phyloP scores from a whole-genome alignment of 2,113 vertebrate genomes.

The Mellivora capensis region DNA sequence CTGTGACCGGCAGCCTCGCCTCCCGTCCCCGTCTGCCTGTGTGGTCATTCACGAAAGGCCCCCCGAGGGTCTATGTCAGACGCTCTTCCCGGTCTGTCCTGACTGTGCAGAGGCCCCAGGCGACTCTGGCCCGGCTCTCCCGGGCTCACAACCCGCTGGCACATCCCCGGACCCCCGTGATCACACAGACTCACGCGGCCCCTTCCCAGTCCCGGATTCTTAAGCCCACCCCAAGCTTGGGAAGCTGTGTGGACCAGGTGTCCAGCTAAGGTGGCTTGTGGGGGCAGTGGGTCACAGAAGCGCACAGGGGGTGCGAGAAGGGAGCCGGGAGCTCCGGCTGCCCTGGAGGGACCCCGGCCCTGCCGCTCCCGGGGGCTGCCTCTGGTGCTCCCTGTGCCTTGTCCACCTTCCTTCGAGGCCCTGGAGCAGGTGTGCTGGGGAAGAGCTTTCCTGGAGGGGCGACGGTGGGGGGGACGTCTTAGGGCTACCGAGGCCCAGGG shows the following conservation, averaged over 20 bases:
- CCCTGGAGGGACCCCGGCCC: not conserved
- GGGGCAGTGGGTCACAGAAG: not conserved
- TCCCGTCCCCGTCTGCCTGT: not conserved
- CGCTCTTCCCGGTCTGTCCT: no score
- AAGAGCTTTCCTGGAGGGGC: not conserved
- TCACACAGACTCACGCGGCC: accelerated
- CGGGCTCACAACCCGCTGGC: accelerated
- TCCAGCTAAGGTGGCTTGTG: accelerated
- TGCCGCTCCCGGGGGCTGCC: not conserved
- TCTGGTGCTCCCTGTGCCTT: no score
- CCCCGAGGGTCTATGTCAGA: not conserved
- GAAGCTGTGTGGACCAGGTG: not conserved
- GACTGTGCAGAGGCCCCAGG: no score
- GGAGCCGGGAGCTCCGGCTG: not conserved
- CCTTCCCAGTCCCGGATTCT: not conserved
- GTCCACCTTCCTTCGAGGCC: not conserved
- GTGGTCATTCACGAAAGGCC: not conserved
- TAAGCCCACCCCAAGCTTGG: not conserved
- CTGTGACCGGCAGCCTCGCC: not conserved
- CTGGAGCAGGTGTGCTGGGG: accelerated
- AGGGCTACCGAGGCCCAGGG: accelerated
- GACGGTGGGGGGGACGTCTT: accelerated
- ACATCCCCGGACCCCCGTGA: accelerated
- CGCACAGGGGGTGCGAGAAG: not conserved
- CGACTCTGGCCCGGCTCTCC: accelerated